Base-by-base conservation (phyloP, 2,113 vertebrate species). In the Piprites chloris region DNA sequence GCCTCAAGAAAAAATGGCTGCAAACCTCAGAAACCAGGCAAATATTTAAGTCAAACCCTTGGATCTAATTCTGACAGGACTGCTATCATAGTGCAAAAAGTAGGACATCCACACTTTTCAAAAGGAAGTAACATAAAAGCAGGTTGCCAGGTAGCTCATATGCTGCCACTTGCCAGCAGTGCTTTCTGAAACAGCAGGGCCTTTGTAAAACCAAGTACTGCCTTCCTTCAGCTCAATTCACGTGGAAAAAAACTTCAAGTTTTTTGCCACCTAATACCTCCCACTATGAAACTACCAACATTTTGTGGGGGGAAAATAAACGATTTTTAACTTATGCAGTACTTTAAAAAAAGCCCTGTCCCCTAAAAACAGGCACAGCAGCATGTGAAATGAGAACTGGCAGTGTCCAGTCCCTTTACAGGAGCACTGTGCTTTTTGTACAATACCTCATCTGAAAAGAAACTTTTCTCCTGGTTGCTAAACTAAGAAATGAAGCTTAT, bases 231-330 rank as follows among this genome's bases (percentile, higher is more conserved):
- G 46, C 18, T 71, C 13, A 59, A 72, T 47, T 59, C 9, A 50
- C 0, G 3, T 3, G 3, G 4, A 14, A 27, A 7, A 56, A 44
- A 44, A 15, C 1, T 16, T 37, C 49, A 37, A n/a, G 2, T 19
- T n/a, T 62, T 79, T 77, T 73, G 46, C 37, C 41, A 41, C 41
- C n/a, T 82, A 52, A 71, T 65, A 46, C 37, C 41, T 90, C 72
- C 55, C 23, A 58, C n/a, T 73, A 46, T 6, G 8, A 73, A 90
- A 53, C n/a, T 28, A 72, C 20, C 59, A 62, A 63, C 13, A 55
- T 27, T 58, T 22, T 7, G 37, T 41, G 30, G 14, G 21, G 35
- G 33, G 12, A 35, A 80, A 92, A 52, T 10, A 6, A 71, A 19
- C 21, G 35, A n/a, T 23, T 62, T 73, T 53, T 52, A 12, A 20